Percentiles rank a stretch among this genome's conserved stretches.
These are phyloP conservation scores for Sinocyclocheilus anshuiensis DNA, from an alignment of 2,113 vertebrate species.

Conservation along the genomic window DNA sequence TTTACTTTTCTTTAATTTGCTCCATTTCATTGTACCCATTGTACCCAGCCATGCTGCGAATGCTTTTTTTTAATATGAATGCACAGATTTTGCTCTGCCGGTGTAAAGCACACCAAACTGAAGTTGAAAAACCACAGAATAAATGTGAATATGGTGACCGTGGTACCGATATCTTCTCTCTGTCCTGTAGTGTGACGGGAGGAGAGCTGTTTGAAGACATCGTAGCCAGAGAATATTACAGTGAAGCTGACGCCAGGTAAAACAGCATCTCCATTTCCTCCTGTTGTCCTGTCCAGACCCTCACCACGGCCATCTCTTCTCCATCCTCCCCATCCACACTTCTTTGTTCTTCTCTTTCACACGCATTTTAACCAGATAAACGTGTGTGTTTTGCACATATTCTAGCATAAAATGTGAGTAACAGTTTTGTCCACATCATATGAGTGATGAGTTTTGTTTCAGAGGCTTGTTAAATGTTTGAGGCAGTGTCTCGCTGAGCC, in stretches of 20 bases:
- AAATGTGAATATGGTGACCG: neutral
- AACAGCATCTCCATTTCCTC: neutral
- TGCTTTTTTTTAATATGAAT: too few species aligned
- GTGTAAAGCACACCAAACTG: neutral
- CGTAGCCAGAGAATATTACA: conserved; percentile 80
- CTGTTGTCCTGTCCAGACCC: neutral
- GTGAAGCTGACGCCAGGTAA: conserved; percentile 81
- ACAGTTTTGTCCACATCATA: neutral
- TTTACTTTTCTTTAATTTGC: too few species aligned
- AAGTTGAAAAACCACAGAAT: neutral
- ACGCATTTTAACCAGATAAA: neutral
- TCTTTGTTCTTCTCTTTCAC: neutral
- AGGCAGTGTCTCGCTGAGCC: neutral
- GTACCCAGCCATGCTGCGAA: too few species aligned
- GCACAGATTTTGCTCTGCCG: neutral
- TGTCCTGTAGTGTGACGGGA: conserved; percentile 74
- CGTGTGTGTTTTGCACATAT: neutral
- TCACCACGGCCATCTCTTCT: neutral
- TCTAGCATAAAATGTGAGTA: neutral
- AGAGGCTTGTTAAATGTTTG: neutral
- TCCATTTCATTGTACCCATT: too few species aligned
- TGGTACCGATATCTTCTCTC: conserved; percentile 17
- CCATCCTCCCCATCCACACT: neutral
- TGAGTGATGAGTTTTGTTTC: neutral
- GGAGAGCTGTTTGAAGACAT: conserved; percentile 81